Evolutionary conservation across 2,797 vertebrate species (phyloP).

Genomic region (Ctenochaetus hawaiiensis): DNA sequence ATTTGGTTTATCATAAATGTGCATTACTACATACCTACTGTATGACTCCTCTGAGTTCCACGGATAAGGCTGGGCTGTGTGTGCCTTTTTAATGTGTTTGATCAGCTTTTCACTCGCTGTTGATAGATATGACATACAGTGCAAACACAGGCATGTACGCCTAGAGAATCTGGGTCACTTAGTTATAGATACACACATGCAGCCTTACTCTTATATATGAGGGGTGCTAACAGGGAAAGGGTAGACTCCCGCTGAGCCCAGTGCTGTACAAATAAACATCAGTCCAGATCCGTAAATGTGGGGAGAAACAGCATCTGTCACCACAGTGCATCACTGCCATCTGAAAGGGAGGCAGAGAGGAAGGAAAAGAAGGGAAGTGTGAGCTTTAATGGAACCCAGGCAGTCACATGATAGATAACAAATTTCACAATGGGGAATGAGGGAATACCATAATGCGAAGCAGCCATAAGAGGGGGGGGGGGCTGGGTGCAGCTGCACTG

Average conservation of each 20-base stretch:
- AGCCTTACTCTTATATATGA: background rate
- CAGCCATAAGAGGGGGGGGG: constrained; percentile 49
- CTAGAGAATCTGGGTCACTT: constrained; percentile 20
- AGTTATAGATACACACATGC: constrained; percentile 9
- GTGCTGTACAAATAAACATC: constrained; percentile 55
- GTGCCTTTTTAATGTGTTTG: constrained; percentile 16
- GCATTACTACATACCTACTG: constrained; percentile 68
- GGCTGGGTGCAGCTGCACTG: constrained; percentile 57
- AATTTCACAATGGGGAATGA: constrained; percentile 72
- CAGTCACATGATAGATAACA: constrained; percentile 74
- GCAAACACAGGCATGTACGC: constrained; percentile 22
- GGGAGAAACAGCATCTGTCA: constrained; percentile 61
- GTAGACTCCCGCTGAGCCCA: constrained; percentile 40
- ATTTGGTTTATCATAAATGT: constrained; percentile 70
- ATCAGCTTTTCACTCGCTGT: constrained; percentile 30
- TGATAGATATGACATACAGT: constrained; percentile 11
- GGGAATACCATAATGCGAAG: constrained; percentile 77
- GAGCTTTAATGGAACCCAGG: constrained; percentile 71
- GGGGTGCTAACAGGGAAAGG: constrained; percentile 21
- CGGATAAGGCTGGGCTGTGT: constrained; percentile 51
- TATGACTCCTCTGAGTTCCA: constrained; percentile 50
- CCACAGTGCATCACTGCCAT: constrained; percentile 12
- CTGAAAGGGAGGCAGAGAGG: constrained; percentile 31
- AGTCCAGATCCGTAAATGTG: constrained; percentile 37
- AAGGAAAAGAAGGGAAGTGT: constrained; percentile 44